Evolutionary conservation across 2,888 invertebrate species (phyloP), one percentile per base, ranked within the genome.

Genomic region (Drosophila meridiana): DNA sequence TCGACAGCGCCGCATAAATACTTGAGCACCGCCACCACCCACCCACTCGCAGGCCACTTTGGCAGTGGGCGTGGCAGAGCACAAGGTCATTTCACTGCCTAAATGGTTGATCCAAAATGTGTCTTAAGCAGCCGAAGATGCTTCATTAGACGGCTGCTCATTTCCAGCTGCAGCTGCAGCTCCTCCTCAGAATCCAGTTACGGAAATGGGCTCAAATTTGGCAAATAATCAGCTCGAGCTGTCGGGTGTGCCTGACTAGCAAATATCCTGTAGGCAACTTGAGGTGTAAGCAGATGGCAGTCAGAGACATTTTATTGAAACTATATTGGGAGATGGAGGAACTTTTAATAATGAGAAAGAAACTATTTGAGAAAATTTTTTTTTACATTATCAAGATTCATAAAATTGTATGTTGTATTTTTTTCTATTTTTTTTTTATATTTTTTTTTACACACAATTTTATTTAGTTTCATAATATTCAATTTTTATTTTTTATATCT

Each of bases 1-100:
- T 85, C 76, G 83, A 73, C 86, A 86, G 76, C 74, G 65, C 62
- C 69, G 63, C 73, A 85, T 87, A 78, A 72, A 87, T 88, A 85
- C 81, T 87, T 87, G 71, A 85, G 73, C 76, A 82, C 76, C 66
- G 71, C 52, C 30, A 28, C 56, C 70, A 40, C 45, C 57, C 69
- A 67, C 58, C 47, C 45, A 50, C 48, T 48, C 30, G 69, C 61
- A 36, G 64, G 80, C 58, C 56, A 58, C 30, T 26, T 13, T 11
- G 1, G 26, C 26, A 28, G 13, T 34, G 28, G 53, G 43, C 30
- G 48, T 30, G 34, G 2, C 42, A 57, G 40, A 68, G 53, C 75
- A 73, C 78, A 85, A 85, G 76, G 71, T 82, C 75, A 70, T 73
- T 32, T 32, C 64, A 61, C 60, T 67, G 74, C 70, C 75, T 79